A percentile compares a stretch with the other conserved stretches of the same genome.
These are phyloP conservation scores for Gnathonemus longibarbis DNA, from an alignment of 2,113 vertebrate genomes.

Conservation along the genomic window DNA sequence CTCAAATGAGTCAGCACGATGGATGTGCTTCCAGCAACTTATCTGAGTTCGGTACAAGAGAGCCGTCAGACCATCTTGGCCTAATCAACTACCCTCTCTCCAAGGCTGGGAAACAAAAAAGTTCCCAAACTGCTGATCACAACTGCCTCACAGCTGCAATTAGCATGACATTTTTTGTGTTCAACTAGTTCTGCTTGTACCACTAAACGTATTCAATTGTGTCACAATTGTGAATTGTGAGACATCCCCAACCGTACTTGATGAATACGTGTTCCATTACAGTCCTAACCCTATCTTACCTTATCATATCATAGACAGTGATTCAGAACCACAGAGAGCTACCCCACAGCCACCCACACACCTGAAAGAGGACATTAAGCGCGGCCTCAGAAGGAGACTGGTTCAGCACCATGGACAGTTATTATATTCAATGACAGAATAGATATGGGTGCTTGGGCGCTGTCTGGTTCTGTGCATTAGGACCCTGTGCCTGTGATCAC, in stretches of 20 bases:
- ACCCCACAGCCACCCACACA: not conserved
- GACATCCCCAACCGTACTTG: not conserved
- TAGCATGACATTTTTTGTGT: not conserved
- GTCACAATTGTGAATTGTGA: not conserved
- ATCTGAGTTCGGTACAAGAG: not conserved
- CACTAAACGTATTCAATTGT: not conserved
- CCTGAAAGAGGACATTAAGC: not conserved
- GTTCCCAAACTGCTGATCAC: not conserved
- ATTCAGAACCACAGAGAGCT: not conserved
- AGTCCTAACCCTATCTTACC: not conserved
- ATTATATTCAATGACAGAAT: not conserved
- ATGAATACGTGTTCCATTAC: not conserved
- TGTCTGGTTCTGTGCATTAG: not conserved
- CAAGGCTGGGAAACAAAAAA: not conserved
- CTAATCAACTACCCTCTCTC: not conserved
- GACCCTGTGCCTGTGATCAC: not conserved
- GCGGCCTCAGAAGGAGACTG: not conserved
- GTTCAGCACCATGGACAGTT: not conserved
- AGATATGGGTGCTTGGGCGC: not conserved
- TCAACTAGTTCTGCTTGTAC: not conserved
- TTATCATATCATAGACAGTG: not conserved
- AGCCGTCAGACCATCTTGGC: not conserved
- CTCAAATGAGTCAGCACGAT: not conserved
- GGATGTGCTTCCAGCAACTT: not conserved
- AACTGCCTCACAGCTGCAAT: not conserved